Base-by-base conservation (phyloP, 2,113 vertebrate species). In the Acanthisitta chloris region DNA sequence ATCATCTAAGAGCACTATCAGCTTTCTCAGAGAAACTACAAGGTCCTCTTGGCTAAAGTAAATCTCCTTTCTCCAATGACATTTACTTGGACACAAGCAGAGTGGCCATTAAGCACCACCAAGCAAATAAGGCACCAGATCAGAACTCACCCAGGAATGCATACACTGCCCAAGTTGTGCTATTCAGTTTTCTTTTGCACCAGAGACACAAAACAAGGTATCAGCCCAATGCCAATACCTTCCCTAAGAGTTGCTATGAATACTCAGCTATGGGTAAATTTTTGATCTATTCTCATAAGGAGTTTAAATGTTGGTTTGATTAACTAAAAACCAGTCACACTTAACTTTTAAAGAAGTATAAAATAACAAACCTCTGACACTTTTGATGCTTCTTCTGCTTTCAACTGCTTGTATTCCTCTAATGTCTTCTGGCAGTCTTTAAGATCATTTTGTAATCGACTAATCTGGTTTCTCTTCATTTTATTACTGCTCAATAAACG, bases 401-500 rank as follows among this genome's bases (percentile, higher is more conserved):
- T 98, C 40, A 98, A 72, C 86, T 98, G 94, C 4, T 97, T 98
- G 54, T 98, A 97, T 92, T 98, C 97, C 42, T 98, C 97, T 5
- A 96, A 88, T 58, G 85, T 97, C 88, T 92, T 90, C 61, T 92
- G 98, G 64, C 97, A 97, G 71, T 86, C 97, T 74, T 97, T 98
- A 73, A 99, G 98, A 57, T 99, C 98, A 64, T 97, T 98, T 87
- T 99, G 99, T 74, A 99, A 95, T 90, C 98, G 98, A 71, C 96
- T 95, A 94, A 99, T 97, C 92, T 98, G 98, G 38, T 96, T 98
- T 36, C 99, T 98, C 90, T 99, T 99, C 64, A 95, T 96, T 64
- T 99, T 99, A 96, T 99, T 98, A 94, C 98, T 98, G 25, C 64
- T 95, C 90, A 99, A 97, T 85, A 98, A 98, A 70, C 98, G 98